Evolutionary conservation across 2,888 invertebrate species (phyloP).

Genomic region (Chydorus sphaericus): DNA sequence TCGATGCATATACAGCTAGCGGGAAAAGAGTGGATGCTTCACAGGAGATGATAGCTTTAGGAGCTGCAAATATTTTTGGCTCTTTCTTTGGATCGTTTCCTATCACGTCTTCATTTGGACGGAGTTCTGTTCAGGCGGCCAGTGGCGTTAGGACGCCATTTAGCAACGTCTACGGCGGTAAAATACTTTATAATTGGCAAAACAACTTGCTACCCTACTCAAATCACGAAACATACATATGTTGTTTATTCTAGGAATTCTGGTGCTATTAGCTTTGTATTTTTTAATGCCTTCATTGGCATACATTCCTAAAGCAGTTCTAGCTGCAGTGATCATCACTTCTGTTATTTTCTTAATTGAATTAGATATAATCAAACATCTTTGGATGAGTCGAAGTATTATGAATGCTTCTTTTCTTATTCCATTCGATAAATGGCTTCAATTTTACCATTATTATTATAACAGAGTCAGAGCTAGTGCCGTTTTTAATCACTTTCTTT

Average conservation of each 20-base stretch:
- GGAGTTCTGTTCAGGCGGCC: conserved; percentile 34
- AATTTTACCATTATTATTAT: neutral
- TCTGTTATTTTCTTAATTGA: conserved; percentile 87
- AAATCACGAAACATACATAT: too few species aligned
- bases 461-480: conserved; percentile 12
- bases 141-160: conserved; percentile 33
- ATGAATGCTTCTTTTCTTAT: neutral
- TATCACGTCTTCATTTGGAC: conserved; percentile 35
- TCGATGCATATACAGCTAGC: conserved; percentile 5
- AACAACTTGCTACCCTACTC: too few species aligned
- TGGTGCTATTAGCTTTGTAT: conserved; percentile 68
- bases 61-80: conserved; percentile 32
- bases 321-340: conserved; percentile 80
- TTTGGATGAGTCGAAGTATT: conserved; percentile 14
- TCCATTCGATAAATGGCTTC: too few species aligned
- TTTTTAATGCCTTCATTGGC: conserved; percentile 78
- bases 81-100: conserved; percentile 33
- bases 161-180: conserved; percentile 20
- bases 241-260: too few species aligned
- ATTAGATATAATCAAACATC: conserved; percentile 48
- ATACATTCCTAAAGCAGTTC: conserved; percentile 67
- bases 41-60: conserved; percentile 34
- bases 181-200: too few species aligned
- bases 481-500: conserved; percentile 11
- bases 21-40: conserved; percentile 28